Base-by-base conservation (phyloP, 2,797 vertebrate species). In the Graptemys geographica region DNA sequence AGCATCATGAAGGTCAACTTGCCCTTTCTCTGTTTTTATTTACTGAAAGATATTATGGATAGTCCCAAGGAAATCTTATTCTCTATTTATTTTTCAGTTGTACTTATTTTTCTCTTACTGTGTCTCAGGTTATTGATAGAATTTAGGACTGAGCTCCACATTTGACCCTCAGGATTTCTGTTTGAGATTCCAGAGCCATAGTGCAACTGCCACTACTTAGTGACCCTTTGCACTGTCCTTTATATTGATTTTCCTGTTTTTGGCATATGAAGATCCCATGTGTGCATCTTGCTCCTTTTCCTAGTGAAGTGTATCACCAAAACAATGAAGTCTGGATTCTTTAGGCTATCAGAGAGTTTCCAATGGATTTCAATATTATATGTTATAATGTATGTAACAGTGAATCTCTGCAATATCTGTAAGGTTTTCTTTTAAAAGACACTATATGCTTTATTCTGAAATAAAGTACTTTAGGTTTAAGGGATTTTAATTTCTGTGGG, bases 41-140 rank as follows among this genome's bases (percentile, higher is more conserved):
- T 76, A 47, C 44, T 76, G 72, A 47, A 47, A 74, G 72, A 5
- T 2, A 31, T 69, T 69, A 69, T 51, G 16, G 81, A 72, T 41
- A 25, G 3, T 87, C 31, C 27, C 72, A 85, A 90, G 83, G 85
- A 92, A 90, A 81, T 10, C 62, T 44, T 23, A 21, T 82, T 49
- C 74, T 59, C 27, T 59, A 62, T 79, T 95, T 41, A 41, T 92
- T 96, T 97, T 96, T 88, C 53, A 51, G 41, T 31, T 91, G 88
- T 87, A 49, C 76, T 84, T 4, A 16, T 37, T 23, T 93, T 79
- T 23, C 79, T 83, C 33, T 85, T 87, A 86, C 51, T 94, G 86
- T 2, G 0, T 13, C 65, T 81, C 74, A 90, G 81, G 19, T 90
- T 96, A 10, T 83, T 96, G 18, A 55, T 93, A 16, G 56, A 95